These are phyloP conservation scores for Argyrosomus regius DNA, from an alignment of 2,797 vertebrate genomes.

Conservation along the genomic window DNA sequence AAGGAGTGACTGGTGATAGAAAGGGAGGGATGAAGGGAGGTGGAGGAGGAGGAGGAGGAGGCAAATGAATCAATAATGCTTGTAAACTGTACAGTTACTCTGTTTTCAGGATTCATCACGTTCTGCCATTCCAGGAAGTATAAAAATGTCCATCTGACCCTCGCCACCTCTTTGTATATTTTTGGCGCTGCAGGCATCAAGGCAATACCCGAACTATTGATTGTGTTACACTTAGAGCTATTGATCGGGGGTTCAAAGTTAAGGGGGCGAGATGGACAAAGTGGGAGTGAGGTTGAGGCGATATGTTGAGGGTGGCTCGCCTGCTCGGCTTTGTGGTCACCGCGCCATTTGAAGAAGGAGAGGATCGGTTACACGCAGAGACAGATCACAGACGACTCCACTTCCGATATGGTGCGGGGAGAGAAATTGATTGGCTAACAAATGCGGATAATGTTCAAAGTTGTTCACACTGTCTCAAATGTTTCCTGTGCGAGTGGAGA, in stretches of 20 bases:
- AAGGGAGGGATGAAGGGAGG: background rate
- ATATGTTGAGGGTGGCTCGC: slow-evolving; percentile 16
- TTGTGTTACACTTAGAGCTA: slow-evolving; percentile 71
- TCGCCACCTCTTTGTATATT: slow-evolving; percentile 54
- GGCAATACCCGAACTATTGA: slow-evolving; percentile 68
- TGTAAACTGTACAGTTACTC: slow-evolving; percentile 38
- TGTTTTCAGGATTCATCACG: slow-evolving; percentile 59
- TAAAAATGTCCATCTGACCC: slow-evolving; percentile 46
- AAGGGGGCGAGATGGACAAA: slow-evolving; percentile 52
- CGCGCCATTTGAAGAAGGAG: slow-evolving; percentile 43
- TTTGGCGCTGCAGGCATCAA: slow-evolving; percentile 59
- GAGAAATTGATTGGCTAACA: slow-evolving; percentile 55
- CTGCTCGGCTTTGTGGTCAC: slow-evolving; percentile 58
- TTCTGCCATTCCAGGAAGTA: slow-evolving; percentile 62
- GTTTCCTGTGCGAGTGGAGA: slow-evolving; percentile 12
- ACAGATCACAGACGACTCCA: slow-evolving; percentile 24
- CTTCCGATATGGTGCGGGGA: slow-evolving; percentile 37
- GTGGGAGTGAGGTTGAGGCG: slow-evolving; percentile 39
- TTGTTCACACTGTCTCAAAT: slow-evolving; percentile 30
- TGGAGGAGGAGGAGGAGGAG: slow-evolving; percentile 12
- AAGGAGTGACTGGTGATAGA: slow-evolving; percentile 28
- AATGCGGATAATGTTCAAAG: slow-evolving; percentile 49
- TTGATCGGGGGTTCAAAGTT: slow-evolving; percentile 74
- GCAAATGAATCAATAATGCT: slow-evolving; percentile 52
- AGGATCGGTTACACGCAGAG: slow-evolving; percentile 71